phyloP scores from a whole-genome alignment of 2,797 vertebrate genomes.

The Sebastes dallii region DNA sequence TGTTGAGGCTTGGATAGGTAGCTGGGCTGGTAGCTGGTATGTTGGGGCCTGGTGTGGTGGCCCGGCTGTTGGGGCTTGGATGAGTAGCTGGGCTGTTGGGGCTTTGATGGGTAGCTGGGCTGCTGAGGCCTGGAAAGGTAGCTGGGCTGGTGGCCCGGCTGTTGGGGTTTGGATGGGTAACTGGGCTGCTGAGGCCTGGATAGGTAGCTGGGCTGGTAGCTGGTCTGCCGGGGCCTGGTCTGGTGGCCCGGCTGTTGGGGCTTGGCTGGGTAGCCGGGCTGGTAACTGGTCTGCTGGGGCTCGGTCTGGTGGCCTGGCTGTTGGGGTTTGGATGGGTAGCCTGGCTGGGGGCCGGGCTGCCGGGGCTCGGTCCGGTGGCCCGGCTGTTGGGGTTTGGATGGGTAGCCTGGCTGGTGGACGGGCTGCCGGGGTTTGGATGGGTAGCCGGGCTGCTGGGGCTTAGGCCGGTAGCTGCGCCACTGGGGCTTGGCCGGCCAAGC shows the following conservation, averaged over 20 bases:
- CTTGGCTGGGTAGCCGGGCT: no score
- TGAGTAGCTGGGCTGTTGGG: neutral
- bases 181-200: no score
- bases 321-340: no score
- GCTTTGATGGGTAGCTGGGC: neutral
- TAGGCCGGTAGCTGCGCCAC: neutral
- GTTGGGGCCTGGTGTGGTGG: neutral
- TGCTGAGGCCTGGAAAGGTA: no score
- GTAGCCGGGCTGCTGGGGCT: neutral
- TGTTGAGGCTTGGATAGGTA: fast-evolving
- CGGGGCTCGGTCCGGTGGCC: neutral
- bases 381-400: neutral
- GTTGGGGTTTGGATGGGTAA: neutral
- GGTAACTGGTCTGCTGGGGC: neutral
- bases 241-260: neutral
- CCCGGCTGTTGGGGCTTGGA: neutral
- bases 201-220: neutral
- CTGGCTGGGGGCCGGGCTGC: fast-evolving
- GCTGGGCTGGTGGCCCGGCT: no score
- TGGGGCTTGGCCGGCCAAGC: neutral
- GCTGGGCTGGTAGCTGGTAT: neutral
- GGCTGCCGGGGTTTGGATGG: neutral
- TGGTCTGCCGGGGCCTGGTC: no score
- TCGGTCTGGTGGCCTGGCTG: neutral
- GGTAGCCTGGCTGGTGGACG: neutral